Evolutionary conservation across 2,888 invertebrate species (phyloP).

Genomic region (Helleia helle): DNA sequence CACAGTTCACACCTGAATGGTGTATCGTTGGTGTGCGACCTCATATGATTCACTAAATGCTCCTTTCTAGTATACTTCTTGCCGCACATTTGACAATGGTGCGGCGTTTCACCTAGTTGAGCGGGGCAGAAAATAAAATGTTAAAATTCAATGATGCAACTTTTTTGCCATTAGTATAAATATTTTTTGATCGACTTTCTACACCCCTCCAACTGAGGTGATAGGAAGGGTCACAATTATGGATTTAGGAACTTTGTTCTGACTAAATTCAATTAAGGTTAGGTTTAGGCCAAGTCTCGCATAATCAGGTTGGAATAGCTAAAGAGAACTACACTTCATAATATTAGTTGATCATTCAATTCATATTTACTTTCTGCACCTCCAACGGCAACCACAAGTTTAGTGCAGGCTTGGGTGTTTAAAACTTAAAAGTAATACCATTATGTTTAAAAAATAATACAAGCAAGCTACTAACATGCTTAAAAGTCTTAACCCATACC

Average conservation of each 20-base stretch:
- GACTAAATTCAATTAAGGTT: too few species aligned
- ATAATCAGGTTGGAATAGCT: too few species aligned
- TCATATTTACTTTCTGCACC: conserved; percentile 62
- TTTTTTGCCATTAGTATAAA: conserved; percentile 23
- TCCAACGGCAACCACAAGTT: conserved; percentile 35
- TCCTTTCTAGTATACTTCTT: conserved; percentile 93
- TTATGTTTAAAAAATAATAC: too few species aligned
- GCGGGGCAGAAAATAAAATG: conserved; percentile 64
- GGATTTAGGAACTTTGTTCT: too few species aligned
- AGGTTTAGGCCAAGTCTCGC: too few species aligned
- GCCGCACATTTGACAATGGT: conserved; percentile 89
- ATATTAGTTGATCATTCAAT: conserved; percentile 68
- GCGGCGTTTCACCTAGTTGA: conserved; percentile 85
- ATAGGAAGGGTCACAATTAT: too few species aligned
- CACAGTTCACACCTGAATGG: conserved; percentile 91
- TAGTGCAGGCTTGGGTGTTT: conserved; percentile 60
- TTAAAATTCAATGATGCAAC: conserved; percentile 73
- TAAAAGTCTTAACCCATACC: too few species aligned
- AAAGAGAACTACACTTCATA: too few species aligned
- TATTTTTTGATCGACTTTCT: not conserved
- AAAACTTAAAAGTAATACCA: conserved; percentile 22
- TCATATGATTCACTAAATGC: conserved; percentile 90
- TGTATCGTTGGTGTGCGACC: conserved; percentile 90
- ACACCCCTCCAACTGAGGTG: not conserved
- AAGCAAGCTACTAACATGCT: too few species aligned